Percentiles rank a stretch among this genome's conserved stretches.
Conservation (phyloP, 2,113 vertebrate species). For the Oplegnathus fasciatus region DNA sequence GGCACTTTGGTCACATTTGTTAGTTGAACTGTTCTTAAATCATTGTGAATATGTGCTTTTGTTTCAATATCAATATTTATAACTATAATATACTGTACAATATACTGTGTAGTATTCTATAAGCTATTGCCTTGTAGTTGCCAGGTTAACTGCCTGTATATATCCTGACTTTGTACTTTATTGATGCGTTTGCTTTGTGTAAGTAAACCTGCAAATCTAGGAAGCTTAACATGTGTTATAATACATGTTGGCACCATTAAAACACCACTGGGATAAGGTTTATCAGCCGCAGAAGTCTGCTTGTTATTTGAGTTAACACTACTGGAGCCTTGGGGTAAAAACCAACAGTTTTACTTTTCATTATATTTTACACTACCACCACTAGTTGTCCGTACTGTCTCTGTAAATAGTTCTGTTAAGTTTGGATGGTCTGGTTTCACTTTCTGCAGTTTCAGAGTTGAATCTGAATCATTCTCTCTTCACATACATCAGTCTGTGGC, state of each 20-base stretch:
- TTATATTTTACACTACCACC: background rate
- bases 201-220: background rate
- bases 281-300: background rate
- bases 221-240: background rate
- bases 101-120: background rate
- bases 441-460: background rate
- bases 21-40: background rate
- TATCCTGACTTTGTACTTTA: background rate
- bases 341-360: background rate
- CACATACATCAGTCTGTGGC: slow-evolving; percentile 36
- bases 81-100: background rate
- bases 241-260: background rate
- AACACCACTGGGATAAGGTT: background rate
- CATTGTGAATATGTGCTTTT: background rate
- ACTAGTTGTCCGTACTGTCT: background rate
- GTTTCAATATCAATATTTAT: background rate
- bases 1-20: background rate
- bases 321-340: background rate
- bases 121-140: background rate
- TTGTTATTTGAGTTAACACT: background rate
- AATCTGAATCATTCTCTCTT: background rate
- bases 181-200: background rate
- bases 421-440: background rate
- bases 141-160: background rate
- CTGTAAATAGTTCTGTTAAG: background rate